A percentile compares a stretch with the other conserved stretches of the same genome.
Conservation (phyloP, 1,140 invertebrate genomes). For the Colletes latitarsis region DNA sequence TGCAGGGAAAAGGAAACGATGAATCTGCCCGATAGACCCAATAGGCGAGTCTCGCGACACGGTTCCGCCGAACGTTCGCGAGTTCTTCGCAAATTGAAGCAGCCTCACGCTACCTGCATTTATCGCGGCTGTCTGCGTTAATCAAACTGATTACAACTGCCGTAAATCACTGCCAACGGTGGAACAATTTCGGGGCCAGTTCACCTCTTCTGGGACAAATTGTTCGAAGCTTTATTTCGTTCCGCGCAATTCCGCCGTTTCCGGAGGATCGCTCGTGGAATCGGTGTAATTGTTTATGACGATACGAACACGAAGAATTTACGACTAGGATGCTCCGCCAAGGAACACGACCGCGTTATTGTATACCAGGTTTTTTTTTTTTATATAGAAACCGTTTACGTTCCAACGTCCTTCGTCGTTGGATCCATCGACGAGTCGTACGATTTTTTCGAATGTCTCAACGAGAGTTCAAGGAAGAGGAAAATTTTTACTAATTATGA, state of each 20-base stretch:
- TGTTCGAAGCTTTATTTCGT: constrained; percentile 49
- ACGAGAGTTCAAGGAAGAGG: no score
- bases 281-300: constrained; percentile 21
- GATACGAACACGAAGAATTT: neutral
- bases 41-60: constrained; percentile 6
- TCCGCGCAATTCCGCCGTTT: constrained; percentile 17
- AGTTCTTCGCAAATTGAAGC: constrained; percentile 45
- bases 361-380: neutral
- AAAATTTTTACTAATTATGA: no score
- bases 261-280: neutral
- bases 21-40: constrained; percentile 2
- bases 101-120: constrained; percentile 39
- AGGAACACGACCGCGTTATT: neutral
- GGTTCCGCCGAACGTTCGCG: constrained; percentile 7
- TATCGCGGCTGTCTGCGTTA: constrained; percentile 51
- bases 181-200: constrained; percentile 47
- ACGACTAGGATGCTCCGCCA: neutral
- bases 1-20: neutral
- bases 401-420: no score
- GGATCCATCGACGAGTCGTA: no score
- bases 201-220: constrained; percentile 52
- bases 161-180: constrained; percentile 42
- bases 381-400: no score
- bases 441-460: no score
- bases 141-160: constrained; percentile 53